A percentile compares a stretch with the other conserved stretches of the same genome.
Evolutionary conservation across 2,888 invertebrate genomes (phyloP).

Genomic region (Alentia gelatinosa): DNA sequence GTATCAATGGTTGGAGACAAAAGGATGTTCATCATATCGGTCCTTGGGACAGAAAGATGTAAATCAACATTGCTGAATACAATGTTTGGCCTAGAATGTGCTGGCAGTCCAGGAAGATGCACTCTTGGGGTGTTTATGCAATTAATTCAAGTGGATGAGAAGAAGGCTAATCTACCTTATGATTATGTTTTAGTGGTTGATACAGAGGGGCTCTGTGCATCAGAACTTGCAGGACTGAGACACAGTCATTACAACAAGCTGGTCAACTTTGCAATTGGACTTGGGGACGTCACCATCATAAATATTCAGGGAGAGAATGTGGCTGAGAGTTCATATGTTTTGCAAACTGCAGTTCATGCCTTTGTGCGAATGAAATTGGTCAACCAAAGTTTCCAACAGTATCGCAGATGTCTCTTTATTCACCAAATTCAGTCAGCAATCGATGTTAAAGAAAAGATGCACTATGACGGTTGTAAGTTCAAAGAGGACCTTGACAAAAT

Average conservation of each 20-base stretch:
- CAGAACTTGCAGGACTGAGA: neutral
- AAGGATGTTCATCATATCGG: conserved; percentile 55
- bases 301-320: conserved; percentile 47
- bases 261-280: conserved; percentile 51
- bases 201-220: conserved; percentile 32
- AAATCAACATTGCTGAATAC: conserved; percentile 59
- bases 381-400: neutral
- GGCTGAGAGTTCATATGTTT: conserved; percentile 42
- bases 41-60: conserved; percentile 57
- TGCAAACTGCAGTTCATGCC: conserved; percentile 56
- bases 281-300: conserved; percentile 52
- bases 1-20: conserved; percentile 4
- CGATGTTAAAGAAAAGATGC: conserved; percentile 29
- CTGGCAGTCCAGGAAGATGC: conserved; percentile 56
- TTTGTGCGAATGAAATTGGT: conserved; percentile 42
- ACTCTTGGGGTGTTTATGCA: conserved; percentile 54
- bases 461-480: neutral
- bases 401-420: conserved; percentile 40
- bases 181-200: conserved; percentile 39
- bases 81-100: conserved; percentile 55
- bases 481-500: conserved; percentile 40
- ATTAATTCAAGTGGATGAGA: conserved; percentile 21
- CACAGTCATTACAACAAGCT: conserved; percentile 56
- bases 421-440: conserved; percentile 57
- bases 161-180: neutral